Base-by-base conservation (phyloP, 2,888 invertebrate genomes). In the Helobdella robusta region DNA sequence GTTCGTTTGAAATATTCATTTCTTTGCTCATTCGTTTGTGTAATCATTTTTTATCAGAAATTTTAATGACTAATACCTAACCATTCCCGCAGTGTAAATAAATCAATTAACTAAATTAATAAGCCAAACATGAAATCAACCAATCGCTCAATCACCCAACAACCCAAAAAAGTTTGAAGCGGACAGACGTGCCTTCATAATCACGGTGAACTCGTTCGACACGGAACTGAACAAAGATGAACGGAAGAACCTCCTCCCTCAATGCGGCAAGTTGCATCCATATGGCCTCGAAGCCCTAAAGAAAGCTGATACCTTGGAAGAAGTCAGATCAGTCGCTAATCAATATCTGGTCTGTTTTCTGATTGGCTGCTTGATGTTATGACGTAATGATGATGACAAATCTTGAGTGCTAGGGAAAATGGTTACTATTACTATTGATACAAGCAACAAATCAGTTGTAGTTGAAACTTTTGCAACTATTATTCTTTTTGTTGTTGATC, bases 171-270 rank as follows among this genome's bases (percentile, higher is more conserved):
- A 92, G 90, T 98, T 98, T 84, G 98, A 98, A 83, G 98, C 98
- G 69, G 98, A 98, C 82, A 87, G 98, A 70, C 87, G 98, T 78
- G 94, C 97, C 15, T 94, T 99, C 75, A 97, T 98, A 75, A 99
- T 99, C 73, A 98, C 98, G 0, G 97, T 99, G 77, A 98, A 99
- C 81, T 97, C 97, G 0, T 98, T 99, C 81, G 98, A 95, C 66
- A 98, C 98, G 8, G 98, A 99, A 81, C 82, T 98, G 75, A 90
- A 92, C 59, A 98, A 97, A 80, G 98, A 99, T 79, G 98, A 99
- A 80, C 86, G 97, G 72, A 88, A 90, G 50, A 94, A 97, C 79
- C 82, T 98, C 75, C 97, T 94, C 80, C 97, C 97, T 23, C 87
- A 90, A 71, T 95, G 97, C 79, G 97, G 97, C 64, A 89, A 89